phyloP scores from a whole-genome alignment of 2,797 vertebrate species.

The Pachyuromys duprasi region DNA sequence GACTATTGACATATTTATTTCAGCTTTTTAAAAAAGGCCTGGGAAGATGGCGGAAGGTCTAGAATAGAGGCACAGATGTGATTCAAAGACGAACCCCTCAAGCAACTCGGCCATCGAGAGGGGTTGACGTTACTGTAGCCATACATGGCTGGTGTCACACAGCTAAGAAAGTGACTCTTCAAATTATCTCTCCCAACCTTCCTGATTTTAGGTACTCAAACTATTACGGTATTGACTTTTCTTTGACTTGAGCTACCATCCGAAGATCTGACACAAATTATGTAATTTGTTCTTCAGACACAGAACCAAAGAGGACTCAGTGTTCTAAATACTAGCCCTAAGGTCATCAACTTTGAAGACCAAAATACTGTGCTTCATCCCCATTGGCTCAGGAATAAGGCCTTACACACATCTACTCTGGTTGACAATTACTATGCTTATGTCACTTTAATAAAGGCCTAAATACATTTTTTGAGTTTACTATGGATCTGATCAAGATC shows the following conservation, averaged over 20 bases:
- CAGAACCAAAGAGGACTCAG: background rate
- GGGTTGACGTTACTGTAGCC: no score
- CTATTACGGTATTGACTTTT: background rate
- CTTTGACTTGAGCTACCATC: background rate
- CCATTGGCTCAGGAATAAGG: background rate
- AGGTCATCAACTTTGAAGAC: background rate
- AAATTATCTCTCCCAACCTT: background rate
- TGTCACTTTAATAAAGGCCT: background rate
- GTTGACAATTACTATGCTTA: background rate
- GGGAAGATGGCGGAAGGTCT: background rate
- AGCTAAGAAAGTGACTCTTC: background rate
- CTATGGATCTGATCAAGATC: background rate
- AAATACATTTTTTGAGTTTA: background rate
- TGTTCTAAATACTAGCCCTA: background rate
- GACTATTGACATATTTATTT: background rate
- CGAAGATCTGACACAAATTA: background rate
- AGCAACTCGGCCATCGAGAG: no score
- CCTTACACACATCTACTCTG: background rate
- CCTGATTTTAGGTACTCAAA: background rate
- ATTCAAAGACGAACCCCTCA: background rate
- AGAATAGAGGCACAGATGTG: background rate
- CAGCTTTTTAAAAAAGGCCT: background rate
- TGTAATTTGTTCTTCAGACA: no score
- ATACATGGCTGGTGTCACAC: accelerated
- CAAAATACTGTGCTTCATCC: background rate